Conservation (phyloP, 2,888 invertebrate genomes). For the Pogonocherus hispidulus region DNA sequence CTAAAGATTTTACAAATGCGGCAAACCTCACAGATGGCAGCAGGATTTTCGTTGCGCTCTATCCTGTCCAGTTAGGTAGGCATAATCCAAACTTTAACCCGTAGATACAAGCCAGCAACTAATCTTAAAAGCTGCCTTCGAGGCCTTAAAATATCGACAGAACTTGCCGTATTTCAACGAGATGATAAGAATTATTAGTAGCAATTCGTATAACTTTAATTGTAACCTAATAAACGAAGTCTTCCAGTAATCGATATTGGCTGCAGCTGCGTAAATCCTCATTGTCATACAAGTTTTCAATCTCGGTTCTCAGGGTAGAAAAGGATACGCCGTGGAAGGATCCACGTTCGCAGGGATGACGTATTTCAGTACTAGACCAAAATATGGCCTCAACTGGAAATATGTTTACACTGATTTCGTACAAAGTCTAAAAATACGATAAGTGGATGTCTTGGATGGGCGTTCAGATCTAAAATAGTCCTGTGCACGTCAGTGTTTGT, state of each 20-base stretch:
- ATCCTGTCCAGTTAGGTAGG: no score
- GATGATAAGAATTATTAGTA: background rate
- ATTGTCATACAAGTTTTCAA: constrained; percentile 35
- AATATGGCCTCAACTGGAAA: constrained; percentile 4
- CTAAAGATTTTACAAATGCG: no score
- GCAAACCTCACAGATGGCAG: no score
- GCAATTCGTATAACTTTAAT: constrained; percentile 22
- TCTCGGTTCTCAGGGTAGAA: constrained; percentile 10
- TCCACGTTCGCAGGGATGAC: background rate
- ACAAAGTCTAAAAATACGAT: background rate
- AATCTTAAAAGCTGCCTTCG: no score
- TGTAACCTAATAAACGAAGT: constrained; percentile 34
- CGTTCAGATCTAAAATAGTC: background rate
- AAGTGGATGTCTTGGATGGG: background rate
- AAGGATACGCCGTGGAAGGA: constrained; percentile 2
- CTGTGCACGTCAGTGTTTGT: background rate
- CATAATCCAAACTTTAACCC: no score
- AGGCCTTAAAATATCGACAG: background rate
- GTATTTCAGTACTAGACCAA: background rate
- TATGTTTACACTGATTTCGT: background rate
- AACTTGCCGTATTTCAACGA: background rate
- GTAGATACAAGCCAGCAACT: no score
- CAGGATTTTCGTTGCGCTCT: no score
- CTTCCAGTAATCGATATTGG: constrained; percentile 35
- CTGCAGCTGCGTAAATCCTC: constrained; percentile 40